Percentiles rank a stretch among this genome's conserved stretches.
These are phyloP conservation scores for Lithobates sylvaticus DNA, from an alignment of 2,797 vertebrate species.

Conservation along the genomic window DNA sequence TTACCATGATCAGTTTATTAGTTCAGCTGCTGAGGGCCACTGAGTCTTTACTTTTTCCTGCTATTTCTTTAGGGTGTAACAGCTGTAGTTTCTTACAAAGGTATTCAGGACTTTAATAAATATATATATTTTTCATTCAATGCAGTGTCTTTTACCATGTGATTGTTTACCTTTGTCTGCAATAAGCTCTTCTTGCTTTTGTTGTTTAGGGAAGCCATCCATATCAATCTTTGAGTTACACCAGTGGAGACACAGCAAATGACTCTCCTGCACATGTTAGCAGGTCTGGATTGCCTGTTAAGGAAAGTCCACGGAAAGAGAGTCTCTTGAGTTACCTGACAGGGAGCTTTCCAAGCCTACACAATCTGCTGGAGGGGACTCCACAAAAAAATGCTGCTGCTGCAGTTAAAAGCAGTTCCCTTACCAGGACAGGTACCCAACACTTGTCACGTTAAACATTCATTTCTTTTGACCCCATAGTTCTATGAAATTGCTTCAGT, in stretches of 20 bases:
- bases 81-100: too few relatives aligned
- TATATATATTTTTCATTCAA: neutral
- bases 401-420: slow-evolving; percentile 88
- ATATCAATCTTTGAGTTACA: slow-evolving; percentile 97
- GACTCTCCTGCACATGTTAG: slow-evolving; percentile 94
- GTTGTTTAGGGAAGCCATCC: slow-evolving; percentile 92
- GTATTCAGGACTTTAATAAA: too few relatives aligned
- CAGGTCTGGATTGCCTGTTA: slow-evolving; percentile 81
- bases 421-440: slow-evolving; percentile 89
- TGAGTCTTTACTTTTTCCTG: too few relatives aligned
- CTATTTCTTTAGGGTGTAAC: too few relatives aligned
- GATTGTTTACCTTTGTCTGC: neutral
- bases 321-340: slow-evolving; percentile 96
- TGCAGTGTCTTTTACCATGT: neutral
- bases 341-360: slow-evolving; percentile 94
- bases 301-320: slow-evolving; percentile 95
- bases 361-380: slow-evolving; percentile 94
- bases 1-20: too few relatives aligned
- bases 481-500: neutral
- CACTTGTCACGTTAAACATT: neutral
- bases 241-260: slow-evolving; percentile 95
- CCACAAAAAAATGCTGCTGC: slow-evolving; percentile 85
- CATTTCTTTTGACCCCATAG: neutral
- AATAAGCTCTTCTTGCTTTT: neutral
- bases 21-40: too few relatives aligned